A percentile compares a stretch with the other conserved stretches of the same genome.
Conservation (phyloP, 2,113 vertebrate genomes). For the Micronisus gabar region DNA sequence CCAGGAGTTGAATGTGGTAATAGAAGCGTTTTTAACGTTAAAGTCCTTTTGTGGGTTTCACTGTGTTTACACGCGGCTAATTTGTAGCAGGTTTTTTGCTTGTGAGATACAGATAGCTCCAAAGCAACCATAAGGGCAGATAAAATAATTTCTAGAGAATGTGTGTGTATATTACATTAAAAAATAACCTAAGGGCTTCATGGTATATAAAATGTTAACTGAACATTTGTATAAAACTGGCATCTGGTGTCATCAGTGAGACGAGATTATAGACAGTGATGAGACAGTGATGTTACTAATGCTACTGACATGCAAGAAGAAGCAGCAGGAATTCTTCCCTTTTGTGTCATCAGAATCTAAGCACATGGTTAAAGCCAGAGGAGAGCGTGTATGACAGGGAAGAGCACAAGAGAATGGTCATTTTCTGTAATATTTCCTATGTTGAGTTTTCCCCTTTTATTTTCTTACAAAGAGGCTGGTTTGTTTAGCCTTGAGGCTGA, state of each 20-base stretch:
- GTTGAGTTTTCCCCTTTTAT: neutral
- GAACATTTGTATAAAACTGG: neutral
- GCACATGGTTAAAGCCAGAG: neutral
- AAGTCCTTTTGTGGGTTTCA: neutral
- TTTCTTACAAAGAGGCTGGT: neutral
- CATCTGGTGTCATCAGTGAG: neutral
- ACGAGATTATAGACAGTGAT: neutral
- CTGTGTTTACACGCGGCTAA: neutral
- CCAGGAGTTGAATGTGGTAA: neutral
- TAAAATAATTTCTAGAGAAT: neutral
- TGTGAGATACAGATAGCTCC: neutral
- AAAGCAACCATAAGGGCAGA: neutral
- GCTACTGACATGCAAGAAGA: neutral
- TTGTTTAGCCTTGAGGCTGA: neutral
- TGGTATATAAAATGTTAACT: neutral
- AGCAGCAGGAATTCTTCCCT: neutral
- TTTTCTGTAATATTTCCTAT: neutral
- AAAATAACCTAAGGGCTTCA: neutral
- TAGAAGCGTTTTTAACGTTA: neutral
- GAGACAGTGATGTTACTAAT: conserved; percentile 1
- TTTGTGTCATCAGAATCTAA: neutral
- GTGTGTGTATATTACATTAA: neutral
- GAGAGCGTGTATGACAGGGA: neutral
- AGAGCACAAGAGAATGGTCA: neutral
- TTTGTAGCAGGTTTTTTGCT: neutral